A percentile compares a stretch with the other conserved stretches of the same genome.
Evolutionary conservation across 2,113 vertebrate genomes (phyloP).

Genomic region (Furnarius figulus): DNA sequence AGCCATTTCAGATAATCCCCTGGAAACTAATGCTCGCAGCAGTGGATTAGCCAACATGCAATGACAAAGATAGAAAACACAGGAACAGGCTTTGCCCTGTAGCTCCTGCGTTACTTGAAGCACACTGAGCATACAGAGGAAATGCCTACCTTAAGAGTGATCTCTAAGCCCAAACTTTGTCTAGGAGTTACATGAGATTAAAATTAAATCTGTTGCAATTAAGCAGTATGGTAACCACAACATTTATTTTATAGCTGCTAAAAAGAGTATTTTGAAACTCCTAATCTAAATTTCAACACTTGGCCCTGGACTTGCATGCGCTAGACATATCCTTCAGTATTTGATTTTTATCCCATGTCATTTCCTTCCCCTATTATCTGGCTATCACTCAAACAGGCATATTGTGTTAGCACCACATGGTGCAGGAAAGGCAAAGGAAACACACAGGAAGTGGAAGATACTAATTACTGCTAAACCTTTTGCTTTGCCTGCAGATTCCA

Average conservation of each 20-base stretch:
- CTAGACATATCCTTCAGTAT: background rate
- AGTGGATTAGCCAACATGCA: conserved; percentile 4
- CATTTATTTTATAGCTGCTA: background rate
- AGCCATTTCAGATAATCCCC: conserved; percentile 8
- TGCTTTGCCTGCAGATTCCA: background rate
- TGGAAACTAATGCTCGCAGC: background rate
- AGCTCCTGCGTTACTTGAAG: background rate
- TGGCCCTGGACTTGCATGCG: background rate
- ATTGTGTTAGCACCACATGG: rapidly evolving
- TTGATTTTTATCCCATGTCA: background rate
- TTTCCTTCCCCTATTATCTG: background rate
- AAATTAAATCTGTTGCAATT: background rate
- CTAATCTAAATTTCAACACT: background rate
- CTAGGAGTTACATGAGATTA: background rate
- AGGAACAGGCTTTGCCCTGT: conserved; percentile 48
- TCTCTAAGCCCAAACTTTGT: background rate
- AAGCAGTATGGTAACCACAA: background rate
- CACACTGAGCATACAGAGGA: background rate
- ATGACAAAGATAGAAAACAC: conserved; percentile 49
- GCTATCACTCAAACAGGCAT: background rate
- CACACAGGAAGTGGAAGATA: background rate
- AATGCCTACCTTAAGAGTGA: background rate
- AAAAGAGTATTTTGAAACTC: background rate
- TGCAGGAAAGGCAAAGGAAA: background rate
- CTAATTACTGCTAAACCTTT: background rate